Percentiles rank a stretch among this genome's conserved stretches.
phyloP scores from a whole-genome alignment of 2,113 vertebrate genomes.

The Chinchilla lanigera region DNA sequence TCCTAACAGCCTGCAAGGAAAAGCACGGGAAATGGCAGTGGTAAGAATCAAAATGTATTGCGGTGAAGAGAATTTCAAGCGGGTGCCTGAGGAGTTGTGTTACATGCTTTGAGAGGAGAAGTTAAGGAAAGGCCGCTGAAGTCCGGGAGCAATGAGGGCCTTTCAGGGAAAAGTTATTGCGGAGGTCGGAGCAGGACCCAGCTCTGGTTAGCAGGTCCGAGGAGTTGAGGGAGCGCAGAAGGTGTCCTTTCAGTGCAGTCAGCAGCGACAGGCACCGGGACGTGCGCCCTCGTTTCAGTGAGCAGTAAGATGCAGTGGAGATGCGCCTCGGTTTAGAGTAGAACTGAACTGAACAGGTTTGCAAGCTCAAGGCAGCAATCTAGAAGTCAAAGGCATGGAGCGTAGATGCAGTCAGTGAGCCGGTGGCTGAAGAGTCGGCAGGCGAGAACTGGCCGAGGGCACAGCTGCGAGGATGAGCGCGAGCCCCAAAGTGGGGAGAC shows the following conservation, averaged over 20 bases:
- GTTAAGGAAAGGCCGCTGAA: not conserved
- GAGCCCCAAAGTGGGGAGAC: not conserved
- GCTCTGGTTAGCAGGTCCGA: slow-evolving; percentile 36
- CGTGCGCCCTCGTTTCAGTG: not conserved
- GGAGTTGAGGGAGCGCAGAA: not conserved
- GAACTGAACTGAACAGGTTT: not conserved
- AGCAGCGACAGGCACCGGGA: not conserved
- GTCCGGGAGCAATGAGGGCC: not conserved
- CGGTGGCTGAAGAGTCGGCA: not conserved
- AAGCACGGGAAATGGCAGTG: not conserved
- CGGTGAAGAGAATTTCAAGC: not conserved
- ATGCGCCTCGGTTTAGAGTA: not conserved
- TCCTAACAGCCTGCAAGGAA: not conserved
- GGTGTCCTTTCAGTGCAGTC: not conserved
- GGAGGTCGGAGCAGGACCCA: not conserved
- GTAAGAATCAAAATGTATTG: not conserved
- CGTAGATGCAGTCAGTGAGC: not conserved
- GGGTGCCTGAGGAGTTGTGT: not conserved
- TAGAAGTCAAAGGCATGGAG: slow-evolving; percentile 56
- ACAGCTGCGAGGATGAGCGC: not conserved
- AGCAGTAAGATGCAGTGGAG: not conserved
- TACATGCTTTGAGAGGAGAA: not conserved
- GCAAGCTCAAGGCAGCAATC: not conserved
- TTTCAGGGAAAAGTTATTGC: slow-evolving; percentile 31
- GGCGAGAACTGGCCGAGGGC: not conserved